Conservation (phyloP, 2,888 invertebrate genomes). For the Pachydiplax longipennis region DNA sequence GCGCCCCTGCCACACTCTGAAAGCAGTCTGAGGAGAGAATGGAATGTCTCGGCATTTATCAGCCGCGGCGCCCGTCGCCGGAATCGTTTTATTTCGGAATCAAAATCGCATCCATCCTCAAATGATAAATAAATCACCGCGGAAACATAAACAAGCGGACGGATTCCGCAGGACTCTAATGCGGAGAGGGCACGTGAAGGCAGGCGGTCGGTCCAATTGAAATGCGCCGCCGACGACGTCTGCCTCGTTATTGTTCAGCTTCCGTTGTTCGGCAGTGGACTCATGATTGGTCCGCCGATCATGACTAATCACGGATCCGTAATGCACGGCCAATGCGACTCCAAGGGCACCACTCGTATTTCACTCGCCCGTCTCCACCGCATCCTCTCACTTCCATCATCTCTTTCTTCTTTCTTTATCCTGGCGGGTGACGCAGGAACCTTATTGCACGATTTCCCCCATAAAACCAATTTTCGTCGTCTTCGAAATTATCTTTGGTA, state of each 20-base stretch:
- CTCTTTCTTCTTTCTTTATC: background rate
- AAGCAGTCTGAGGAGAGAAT: too few species aligned
- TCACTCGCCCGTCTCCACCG: background rate
- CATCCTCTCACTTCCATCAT: background rate
- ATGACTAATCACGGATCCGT: background rate
- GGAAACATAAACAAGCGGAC: background rate
- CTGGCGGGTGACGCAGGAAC: background rate
- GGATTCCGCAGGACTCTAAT: background rate
- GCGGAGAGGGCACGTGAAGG: background rate
- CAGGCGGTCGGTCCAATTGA: background rate
- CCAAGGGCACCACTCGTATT: background rate
- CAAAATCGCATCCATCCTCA: background rate
- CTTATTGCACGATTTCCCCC: too few species aligned
- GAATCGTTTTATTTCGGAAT: background rate
- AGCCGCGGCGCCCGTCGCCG: background rate
- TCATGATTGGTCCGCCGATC: background rate
- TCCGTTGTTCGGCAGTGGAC: background rate
- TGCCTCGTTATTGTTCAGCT: background rate
- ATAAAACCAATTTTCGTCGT: too few species aligned
- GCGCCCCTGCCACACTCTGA: too few species aligned
- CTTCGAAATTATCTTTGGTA: too few species aligned
- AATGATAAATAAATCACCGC: background rate
- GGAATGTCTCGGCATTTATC: too few species aligned
- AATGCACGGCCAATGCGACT: background rate
- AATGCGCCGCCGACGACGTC: background rate